Conservation (phyloP, 2,888 invertebrate species). For the Aromia moschata region DNA sequence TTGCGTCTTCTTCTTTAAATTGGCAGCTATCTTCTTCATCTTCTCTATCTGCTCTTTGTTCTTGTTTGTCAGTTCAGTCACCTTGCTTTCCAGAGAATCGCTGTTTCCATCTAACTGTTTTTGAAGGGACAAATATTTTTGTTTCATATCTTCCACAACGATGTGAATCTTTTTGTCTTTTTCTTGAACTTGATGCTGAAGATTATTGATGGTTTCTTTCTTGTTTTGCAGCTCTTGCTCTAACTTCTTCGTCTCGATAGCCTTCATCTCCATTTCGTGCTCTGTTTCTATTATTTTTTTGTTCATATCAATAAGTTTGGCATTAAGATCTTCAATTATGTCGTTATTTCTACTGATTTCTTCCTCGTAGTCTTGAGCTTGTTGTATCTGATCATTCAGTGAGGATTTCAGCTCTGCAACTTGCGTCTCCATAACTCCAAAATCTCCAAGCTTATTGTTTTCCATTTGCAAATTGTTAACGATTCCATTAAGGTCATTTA, state of each 20-base stretch:
- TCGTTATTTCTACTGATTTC: constrained; percentile 67
- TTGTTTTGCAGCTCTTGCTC: constrained; percentile 55
- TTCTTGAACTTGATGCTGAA: constrained; percentile 61
- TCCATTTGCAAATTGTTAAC: constrained; percentile 66
- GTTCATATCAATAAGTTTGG: constrained; percentile 66
- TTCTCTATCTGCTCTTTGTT: constrained; percentile 78
- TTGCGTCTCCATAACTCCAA: constrained; percentile 67
- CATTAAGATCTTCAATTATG: constrained; percentile 70
- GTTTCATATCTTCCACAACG: constrained; percentile 57
- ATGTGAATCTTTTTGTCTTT: constrained; percentile 62
- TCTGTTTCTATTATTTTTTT: constrained; percentile 63
- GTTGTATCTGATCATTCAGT: constrained; percentile 65
- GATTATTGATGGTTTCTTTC: constrained; percentile 56
- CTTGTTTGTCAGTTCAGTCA: constrained; percentile 68
- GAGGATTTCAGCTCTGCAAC: constrained; percentile 67
- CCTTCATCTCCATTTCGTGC: constrained; percentile 60
- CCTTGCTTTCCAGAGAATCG: constrained; percentile 55
- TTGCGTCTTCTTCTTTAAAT: constrained; percentile 76
- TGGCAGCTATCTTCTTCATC: constrained; percentile 80
- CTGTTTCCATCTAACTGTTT: constrained; percentile 55
- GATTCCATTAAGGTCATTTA: constrained; percentile 65
- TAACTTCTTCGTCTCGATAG: constrained; percentile 64
- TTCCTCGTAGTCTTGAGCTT: constrained; percentile 66
- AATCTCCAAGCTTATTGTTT: constrained; percentile 59
- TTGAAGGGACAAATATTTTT: constrained; percentile 58